Percentiles rank a stretch among this genome's conserved stretches.
Conservation (phyloP, 2,888 invertebrate genomes). For the Andrena minutula region DNA sequence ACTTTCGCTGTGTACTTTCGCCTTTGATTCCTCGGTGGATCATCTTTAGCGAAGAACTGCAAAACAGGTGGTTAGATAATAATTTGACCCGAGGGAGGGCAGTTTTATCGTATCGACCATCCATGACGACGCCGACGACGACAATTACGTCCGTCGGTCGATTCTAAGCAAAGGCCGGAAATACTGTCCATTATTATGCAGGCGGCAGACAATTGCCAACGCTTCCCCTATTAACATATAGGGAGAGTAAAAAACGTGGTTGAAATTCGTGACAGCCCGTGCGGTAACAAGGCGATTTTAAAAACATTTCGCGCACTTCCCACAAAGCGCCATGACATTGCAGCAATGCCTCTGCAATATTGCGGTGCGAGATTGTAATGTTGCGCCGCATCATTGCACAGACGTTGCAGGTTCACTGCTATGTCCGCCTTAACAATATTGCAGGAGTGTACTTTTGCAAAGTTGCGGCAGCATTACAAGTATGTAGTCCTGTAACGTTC, state of each 20-base stretch:
- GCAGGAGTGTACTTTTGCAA: too few relatives aligned
- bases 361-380: too few relatives aligned
- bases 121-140: conserved; percentile 18
- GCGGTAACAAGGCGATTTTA: background rate
- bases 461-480: too few relatives aligned
- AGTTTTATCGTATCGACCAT: background rate
- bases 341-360: too few relatives aligned
- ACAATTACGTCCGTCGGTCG: conserved; percentile 31
- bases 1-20: background rate
- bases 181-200: conserved; percentile 77
- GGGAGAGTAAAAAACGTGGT: conserved; percentile 67
- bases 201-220: conserved; percentile 66
- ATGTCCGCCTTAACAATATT: too few relatives aligned
- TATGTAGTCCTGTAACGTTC: too few relatives aligned
- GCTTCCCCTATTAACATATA: conserved; percentile 63
- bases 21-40: background rate
- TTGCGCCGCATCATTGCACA: too few relatives aligned
- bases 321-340: too few relatives aligned
- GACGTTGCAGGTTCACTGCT: too few relatives aligned
- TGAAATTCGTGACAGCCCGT: conserved; percentile 61
- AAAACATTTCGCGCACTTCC: background rate
- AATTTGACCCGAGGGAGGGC: background rate
- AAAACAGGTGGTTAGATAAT: too few relatives aligned
- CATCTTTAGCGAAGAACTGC: background rate
- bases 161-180: conserved; percentile 75